Base-by-base conservation (phyloP, 2,888 invertebrate species). In the Drosophila testacea region DNA sequence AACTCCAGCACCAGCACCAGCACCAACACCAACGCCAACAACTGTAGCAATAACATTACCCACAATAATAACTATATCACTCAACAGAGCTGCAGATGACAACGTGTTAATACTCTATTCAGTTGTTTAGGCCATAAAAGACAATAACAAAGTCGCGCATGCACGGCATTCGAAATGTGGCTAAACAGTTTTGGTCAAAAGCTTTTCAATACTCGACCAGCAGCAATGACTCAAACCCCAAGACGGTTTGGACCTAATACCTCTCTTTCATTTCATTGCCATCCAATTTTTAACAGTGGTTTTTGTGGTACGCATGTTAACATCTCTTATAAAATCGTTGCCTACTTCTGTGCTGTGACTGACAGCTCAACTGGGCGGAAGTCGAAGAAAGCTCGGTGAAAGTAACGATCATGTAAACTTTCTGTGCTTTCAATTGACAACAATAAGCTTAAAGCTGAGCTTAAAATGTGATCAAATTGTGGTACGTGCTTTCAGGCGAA, bases 41-140 rank as follows among this genome's bases (percentile, higher is more conserved):
- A 61, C 30, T 27, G 52, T 30, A 55, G 16, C 47, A 48, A 48
- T 42, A 62, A 44, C 57, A 39, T 56, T 30, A 62, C 30, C 66
- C 63, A 64, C 76, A 72, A 60, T 36, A 51, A 47, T 63, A 59
- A 73, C 78, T 56, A 60, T 62, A 64, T 66, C 61, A 65, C 41
- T 69, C 50, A 28, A 36, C 30, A 38, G 36, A 16, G 52, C 48
- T 67, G 52, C 42, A 38, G 68, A 30, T 65, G 59, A 32, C 57
- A 48, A 34, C 55, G 32, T 54, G 54, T 64, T 60, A 66, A 60
- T 61, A 61, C 62, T 56, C 41, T 63, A 39, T 60, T 54, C 71
- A 70, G 78, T 80, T 80, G 76, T 80, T 68, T 70, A 75, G 69
- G 61, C 71, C 73, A 73, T 76, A 78, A 79, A 77, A 66, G 75